Evolutionary conservation across 2,113 vertebrate genomes (phyloP).

Genomic region (Tachycineta bicolor): DNA sequence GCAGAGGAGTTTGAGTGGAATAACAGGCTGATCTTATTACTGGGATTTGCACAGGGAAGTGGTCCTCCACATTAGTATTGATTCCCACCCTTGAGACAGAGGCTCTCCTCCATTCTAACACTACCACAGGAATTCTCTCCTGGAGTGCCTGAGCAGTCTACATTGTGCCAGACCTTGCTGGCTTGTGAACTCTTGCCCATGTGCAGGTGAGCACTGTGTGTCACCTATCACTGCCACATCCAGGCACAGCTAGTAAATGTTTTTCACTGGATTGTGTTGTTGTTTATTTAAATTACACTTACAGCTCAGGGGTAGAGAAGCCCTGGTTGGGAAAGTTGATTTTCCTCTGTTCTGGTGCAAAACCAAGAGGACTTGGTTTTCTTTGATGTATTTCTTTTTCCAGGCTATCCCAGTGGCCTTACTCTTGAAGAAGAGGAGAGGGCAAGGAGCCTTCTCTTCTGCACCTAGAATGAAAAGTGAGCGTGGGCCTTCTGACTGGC

Average conservation of each 20-base stretch:
- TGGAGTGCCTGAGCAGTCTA: neutral
- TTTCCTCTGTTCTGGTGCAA: neutral
- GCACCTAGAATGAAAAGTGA: neutral
- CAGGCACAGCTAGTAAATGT: neutral
- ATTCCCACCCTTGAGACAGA: neutral
- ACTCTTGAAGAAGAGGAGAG: neutral
- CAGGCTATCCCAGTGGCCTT: neutral
- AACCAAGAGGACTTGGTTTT: neutral
- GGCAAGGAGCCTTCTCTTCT: neutral
- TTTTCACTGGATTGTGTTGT: neutral
- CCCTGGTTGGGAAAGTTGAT: neutral
- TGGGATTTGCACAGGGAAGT: neutral
- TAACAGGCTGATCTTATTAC: too few relatives aligned
- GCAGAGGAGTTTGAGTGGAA: neutral
- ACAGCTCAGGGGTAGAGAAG: neutral
- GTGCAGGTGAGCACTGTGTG: neutral
- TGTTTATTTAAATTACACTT: neutral
- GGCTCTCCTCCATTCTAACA: neutral
- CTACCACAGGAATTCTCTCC: neutral
- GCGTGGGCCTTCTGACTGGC: neutral
- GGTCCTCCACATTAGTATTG: accelerated
- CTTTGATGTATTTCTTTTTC: neutral
- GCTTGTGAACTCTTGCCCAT: neutral
- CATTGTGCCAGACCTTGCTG: neutral
- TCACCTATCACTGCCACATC: neutral